A percentile compares a stretch with the other conserved stretches of the same genome.
Evolutionary conservation across 2,113 vertebrate species (phyloP).

Genomic region (Passer montanus): DNA sequence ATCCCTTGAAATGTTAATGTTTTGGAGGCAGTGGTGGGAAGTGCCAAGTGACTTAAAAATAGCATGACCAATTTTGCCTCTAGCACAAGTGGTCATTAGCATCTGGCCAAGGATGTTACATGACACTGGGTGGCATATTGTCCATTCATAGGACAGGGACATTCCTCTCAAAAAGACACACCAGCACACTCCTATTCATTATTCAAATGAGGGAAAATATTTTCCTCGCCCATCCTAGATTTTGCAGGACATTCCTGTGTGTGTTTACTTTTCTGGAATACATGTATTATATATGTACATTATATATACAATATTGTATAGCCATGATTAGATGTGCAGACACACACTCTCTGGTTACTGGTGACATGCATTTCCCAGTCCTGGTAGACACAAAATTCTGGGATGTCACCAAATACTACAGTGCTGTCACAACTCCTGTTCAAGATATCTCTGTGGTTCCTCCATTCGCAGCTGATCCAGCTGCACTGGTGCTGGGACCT

Average conservation of each 20-base stretch:
- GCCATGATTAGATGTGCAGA: not conserved
- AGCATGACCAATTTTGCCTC: not conserved
- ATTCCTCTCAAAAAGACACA: not conserved
- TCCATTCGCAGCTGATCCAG: not conserved
- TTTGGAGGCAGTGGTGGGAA: not conserved
- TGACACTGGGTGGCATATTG: not conserved
- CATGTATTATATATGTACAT: too few species aligned
- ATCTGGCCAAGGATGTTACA: not conserved
- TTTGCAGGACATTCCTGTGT: not conserved
- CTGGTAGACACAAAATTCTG: not conserved
- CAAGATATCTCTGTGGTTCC: not conserved
- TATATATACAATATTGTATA: not conserved
- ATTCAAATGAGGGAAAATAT: not conserved
- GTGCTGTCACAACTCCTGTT: not conserved
- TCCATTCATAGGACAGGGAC: not conserved
- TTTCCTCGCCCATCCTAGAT: not conserved
- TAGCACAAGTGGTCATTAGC: not conserved
- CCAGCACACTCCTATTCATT: not conserved
- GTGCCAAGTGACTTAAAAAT: not conserved
- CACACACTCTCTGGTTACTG: not conserved
- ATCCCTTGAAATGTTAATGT: not conserved
- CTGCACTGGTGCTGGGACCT: fast-evolving
- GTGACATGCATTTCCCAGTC: not conserved
- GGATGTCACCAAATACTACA: not conserved
- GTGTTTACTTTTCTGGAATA: not conserved